phyloP scores from a whole-genome alignment of 2,797 vertebrate genomes.

The Eutrigla gurnardus region DNA sequence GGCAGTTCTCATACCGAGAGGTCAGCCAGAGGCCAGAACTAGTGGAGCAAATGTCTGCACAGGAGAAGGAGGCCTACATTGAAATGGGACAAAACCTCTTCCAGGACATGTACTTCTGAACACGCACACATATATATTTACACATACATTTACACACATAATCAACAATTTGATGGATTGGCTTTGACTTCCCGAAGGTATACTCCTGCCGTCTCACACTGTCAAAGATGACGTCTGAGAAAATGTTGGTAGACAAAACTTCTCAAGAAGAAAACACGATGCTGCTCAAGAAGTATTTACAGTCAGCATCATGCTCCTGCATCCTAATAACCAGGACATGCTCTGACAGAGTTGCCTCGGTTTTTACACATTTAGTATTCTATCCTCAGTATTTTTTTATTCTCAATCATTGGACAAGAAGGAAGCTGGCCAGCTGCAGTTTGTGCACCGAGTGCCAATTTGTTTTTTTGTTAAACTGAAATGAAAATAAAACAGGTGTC shows the following conservation, averaged over 20 bases:
- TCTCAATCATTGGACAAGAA: constrained; percentile 10
- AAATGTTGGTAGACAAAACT: constrained; percentile 2
- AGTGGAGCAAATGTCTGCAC: constrained; percentile 94
- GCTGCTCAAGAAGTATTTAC: constrained; percentile 45
- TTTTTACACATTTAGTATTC: constrained; percentile 42
- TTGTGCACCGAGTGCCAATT: constrained; percentile 34
- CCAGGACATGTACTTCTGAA: constrained; percentile 92
- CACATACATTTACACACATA: not conserved
- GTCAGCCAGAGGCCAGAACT: constrained; percentile 96
- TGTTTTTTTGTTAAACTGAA: not conserved
- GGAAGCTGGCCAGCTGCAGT: constrained; percentile 7
- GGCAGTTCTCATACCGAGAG: constrained; percentile 89
- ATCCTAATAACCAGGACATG: constrained; percentile 7
- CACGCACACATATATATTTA: not conserved
- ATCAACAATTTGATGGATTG: not conserved
- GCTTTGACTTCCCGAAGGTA: not conserved
- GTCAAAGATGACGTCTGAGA: constrained; percentile 1
- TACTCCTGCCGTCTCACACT: not conserved
- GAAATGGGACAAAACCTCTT: constrained; percentile 96
- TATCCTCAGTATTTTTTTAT: constrained; percentile 45
- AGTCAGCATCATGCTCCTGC: not conserved
- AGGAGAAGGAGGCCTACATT: constrained; percentile 97
- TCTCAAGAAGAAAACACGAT: constrained; percentile 8
- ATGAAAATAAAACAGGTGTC: constrained; percentile 5
- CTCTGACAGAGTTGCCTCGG: constrained; percentile 44